Conservation (phyloP, 2,113 vertebrate species). For the Barnardius zonarius region DNA sequence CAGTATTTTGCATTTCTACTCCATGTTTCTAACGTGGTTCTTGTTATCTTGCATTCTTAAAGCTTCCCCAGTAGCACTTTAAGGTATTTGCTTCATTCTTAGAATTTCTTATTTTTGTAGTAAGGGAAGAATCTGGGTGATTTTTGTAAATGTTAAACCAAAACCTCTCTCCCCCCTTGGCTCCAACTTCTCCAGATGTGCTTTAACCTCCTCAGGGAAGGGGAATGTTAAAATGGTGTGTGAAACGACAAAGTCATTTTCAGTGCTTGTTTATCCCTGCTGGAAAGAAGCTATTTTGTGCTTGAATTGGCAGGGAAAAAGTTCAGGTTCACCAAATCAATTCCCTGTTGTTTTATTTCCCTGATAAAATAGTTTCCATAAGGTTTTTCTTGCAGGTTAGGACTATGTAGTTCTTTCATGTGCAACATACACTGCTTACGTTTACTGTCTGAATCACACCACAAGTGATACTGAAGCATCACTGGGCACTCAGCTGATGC, state of each 20-base stretch:
- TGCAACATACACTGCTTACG: neutral
- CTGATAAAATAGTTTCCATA: neutral
- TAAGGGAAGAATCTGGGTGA: constrained; percentile 81
- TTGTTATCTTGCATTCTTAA: constrained; percentile 85
- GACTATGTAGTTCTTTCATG: neutral
- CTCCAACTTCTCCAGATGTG: neutral
- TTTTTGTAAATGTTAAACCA: neutral
- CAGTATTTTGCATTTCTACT: constrained; percentile 72
- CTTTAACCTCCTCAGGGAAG: neutral
- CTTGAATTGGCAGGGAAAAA: neutral
- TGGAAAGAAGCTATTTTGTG: neutral
- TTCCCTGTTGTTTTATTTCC: neutral
- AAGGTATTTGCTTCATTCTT: constrained; percentile 84
- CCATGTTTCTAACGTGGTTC: constrained; percentile 79
- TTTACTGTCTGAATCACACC: neutral
- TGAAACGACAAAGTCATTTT: neutral
- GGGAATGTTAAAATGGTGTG: neutral
- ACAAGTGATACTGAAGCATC: neutral
- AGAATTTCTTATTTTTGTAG: constrained; percentile 72
- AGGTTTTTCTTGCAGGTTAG: neutral
- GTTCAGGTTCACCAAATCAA: neutral
- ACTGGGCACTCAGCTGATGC: neutral
- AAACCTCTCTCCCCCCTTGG: neutral
- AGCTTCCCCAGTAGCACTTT: constrained; percentile 88
- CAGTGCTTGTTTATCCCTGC: neutral